Evolutionary conservation across 1,140 invertebrate species (phyloP).

Genomic region (Musca vetustissima): DNA sequence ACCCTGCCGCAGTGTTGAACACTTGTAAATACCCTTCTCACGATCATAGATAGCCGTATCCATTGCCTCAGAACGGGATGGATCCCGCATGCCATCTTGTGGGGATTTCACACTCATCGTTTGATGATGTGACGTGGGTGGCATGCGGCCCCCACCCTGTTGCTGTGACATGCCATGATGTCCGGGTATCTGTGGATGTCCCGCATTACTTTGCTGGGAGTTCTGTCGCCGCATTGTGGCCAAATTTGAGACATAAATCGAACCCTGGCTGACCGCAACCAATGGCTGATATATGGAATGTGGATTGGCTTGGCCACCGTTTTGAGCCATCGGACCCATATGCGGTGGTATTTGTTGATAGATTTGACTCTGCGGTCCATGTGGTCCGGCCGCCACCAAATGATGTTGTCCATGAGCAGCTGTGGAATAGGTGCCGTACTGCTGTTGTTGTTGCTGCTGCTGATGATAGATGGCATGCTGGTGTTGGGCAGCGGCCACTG

Average conservation of each 20-base stretch:
- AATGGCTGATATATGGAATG: conserved; percentile 54
- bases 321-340: conserved; percentile 39
- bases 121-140: conserved; percentile 33
- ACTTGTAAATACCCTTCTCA: conserved; percentile 55
- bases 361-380: conserved; percentile 47
- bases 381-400: conserved; percentile 31
- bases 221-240: conserved; percentile 53
- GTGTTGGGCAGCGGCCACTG: conserved; percentile 44
- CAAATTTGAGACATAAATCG: conserved; percentile 51
- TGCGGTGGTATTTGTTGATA: conserved; percentile 54
- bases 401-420: conserved; percentile 48
- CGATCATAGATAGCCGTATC: conserved; percentile 52
- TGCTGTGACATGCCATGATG: conserved; percentile 32
- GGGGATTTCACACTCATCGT: conserved; percentile 41
- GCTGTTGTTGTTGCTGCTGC: conserved; percentile 48
- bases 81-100: conserved; percentile 39
- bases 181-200: conserved; percentile 34
- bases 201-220: conserved; percentile 41
- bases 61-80: conserved; percentile 38
- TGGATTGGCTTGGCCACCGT: conserved; percentile 37
- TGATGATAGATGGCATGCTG: conserved; percentile 54
- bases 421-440: conserved; percentile 50
- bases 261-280: conserved; percentile 50
- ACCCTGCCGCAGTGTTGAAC: conserved; percentile 52
- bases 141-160: conserved; percentile 31